Percentiles rank a stretch among this genome's conserved stretches.
Conservation (phyloP, 2,797 vertebrate genomes). For the Delichon dasypus region DNA sequence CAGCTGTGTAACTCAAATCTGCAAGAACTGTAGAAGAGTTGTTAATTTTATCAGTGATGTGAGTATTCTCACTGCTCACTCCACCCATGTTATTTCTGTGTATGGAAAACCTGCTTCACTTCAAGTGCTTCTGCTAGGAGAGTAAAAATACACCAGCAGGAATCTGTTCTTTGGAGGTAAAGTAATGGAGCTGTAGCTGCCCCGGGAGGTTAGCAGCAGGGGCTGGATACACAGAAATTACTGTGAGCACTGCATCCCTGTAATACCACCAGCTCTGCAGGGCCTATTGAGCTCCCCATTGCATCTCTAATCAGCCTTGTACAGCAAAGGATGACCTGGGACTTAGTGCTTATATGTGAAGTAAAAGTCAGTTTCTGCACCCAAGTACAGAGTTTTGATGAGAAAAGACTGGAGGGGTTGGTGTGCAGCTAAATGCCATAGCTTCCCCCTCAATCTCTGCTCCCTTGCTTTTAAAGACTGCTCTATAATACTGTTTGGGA, state of each 20-base stretch:
- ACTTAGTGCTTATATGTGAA: not conserved
- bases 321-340: not conserved
- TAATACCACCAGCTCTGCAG: not conserved
- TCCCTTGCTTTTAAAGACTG: fast-evolving
- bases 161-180: not conserved
- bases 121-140: not conserved
- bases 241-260: not conserved
- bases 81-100: not conserved
- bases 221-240: not conserved
- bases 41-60: not conserved
- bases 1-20: not conserved
- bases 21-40: not conserved
- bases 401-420: not conserved
- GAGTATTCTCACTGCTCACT: not conserved
- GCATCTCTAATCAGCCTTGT: not conserved
- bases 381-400: not conserved
- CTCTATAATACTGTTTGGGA: not conserved
- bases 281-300: fast-evolving
- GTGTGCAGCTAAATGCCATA: fast-evolving
- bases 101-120: not conserved
- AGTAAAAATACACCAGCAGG: not conserved
- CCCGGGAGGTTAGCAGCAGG: not conserved
- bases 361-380: not conserved
- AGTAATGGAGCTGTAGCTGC: not conserved
- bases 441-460: not conserved